Conservation (phyloP, 2,113 vertebrate species). For the Lophius piscatorius region DNA sequence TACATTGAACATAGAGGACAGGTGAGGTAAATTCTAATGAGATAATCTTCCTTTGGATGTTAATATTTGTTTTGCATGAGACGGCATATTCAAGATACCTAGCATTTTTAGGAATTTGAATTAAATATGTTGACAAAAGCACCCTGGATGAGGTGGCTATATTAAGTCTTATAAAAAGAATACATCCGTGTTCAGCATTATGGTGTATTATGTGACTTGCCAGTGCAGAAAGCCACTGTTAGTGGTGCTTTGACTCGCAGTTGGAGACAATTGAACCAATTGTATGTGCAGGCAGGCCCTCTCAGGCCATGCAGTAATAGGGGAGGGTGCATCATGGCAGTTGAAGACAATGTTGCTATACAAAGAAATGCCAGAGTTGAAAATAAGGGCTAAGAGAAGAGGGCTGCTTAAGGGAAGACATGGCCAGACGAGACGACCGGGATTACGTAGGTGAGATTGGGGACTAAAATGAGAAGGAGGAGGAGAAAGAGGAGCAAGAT, state of each 20-base stretch:
- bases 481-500: slow-evolving; percentile 13
- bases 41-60: too few species aligned
- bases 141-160: too few species aligned
- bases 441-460: slow-evolving; percentile 68
- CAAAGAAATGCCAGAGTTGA: slow-evolving; percentile 59
- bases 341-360: slow-evolving; percentile 59
- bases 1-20: too few species aligned
- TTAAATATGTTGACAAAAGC: too few species aligned
- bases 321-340: slow-evolving; percentile 34
- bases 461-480: slow-evolving; percentile 17
- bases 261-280: slow-evolving; percentile 65
- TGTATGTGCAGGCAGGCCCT: slow-evolving; percentile 53
- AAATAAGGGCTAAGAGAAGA: slow-evolving; percentile 26
- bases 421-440: slow-evolving; percentile 8
- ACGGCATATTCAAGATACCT: too few species aligned
- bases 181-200: slow-evolving; percentile 16
- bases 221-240: slow-evolving; percentile 8
- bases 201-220: slow-evolving; percentile 8
- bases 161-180: not conserved
- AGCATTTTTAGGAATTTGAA: too few species aligned
- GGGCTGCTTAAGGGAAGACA: slow-evolving; percentile 8
- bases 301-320: slow-evolving; percentile 25
- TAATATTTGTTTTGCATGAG: too few species aligned
- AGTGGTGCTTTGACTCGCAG: slow-evolving; percentile 37
- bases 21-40: too few species aligned